Evolutionary conservation across 2,113 vertebrate genomes (phyloP).

Genomic region (Natator depressus): DNA sequence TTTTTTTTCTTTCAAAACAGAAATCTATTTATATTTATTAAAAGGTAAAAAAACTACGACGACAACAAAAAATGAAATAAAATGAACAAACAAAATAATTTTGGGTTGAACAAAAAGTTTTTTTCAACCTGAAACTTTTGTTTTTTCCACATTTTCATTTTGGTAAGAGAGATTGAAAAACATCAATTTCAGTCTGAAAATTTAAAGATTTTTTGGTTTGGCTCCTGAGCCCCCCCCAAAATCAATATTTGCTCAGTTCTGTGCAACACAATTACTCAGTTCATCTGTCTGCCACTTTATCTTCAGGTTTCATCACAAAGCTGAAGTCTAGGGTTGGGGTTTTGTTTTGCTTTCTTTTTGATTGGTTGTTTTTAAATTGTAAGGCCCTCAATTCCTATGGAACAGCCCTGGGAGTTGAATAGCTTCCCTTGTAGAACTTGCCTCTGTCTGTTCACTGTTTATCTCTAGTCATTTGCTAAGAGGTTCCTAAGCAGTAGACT

Average conservation of each 20-base stretch:
- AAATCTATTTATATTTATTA: not conserved
- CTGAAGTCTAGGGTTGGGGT: not conserved
- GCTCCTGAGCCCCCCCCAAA: not conserved
- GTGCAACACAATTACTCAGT: not conserved
- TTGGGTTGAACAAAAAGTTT: not conserved
- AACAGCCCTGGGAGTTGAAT: not conserved
- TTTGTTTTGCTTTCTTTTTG: not conserved
- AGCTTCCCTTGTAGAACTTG: not conserved
- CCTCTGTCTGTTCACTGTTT: not conserved
- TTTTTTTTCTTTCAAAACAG: not conserved
- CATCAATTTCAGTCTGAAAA: not conserved
- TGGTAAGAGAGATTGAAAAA: not conserved
- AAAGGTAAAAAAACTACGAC: not conserved
- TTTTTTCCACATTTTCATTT: not conserved
- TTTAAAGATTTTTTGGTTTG: not conserved
- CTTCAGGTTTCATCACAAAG: not conserved
- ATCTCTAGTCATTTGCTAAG: not conserved
- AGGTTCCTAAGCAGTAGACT: fast-evolving
- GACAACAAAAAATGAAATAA: not conserved
- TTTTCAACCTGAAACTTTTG: not conserved
- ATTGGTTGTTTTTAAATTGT: not conserved
- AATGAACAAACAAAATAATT: not conserved
- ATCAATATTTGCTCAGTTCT: not conserved
- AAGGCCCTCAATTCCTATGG: not conserved
- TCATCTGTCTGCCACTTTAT: not conserved